Evolutionary conservation across 2,113 vertebrate genomes (phyloP), one percentile per base, ranked within the genome.

Genomic region (Sinocyclocheilus anshuiensis): DNA sequence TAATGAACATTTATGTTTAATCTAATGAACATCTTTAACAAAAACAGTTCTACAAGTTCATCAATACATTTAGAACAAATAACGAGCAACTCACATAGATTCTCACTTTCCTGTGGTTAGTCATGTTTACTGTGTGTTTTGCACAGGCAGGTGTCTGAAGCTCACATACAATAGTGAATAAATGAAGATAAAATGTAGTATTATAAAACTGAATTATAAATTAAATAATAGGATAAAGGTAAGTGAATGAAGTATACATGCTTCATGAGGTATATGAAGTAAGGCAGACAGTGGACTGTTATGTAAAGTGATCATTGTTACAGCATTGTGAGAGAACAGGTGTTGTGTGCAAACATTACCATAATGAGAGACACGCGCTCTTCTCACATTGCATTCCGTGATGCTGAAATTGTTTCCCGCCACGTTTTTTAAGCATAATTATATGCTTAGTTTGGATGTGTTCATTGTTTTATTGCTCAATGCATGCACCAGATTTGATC

Each of bases 381-480:
- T 84, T 84, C 86, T 89, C 85, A 69, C 45, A 72, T 86, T 65
- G 26, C 85, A 69, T 42, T 55, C 55, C 61, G 15, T 26, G 77
- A 39, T 74, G 20, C 48, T 39, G 8, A 2, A 61, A 55, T 39
- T 22, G 22, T 53, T 77, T 71, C 42, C 69, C 16, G 0, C 9
- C 39, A 53, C 22, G 13, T 3, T 74, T 72, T 39, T 39, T 53
- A 29, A 77, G 55, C 7, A 55, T 26, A 4, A 48, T 15, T 55
- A 4, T 33, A 13, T 77, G 12, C 26, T 77, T 33, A 9, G 53
- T 55, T 15, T 77, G 7, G 11, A 15, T 74, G 36, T 22, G 71
- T 42, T 29, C 6, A 29, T 11, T 42, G 71, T 42, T 8, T 72
- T 15, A 20, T 13, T 53, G 2, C 2, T 48, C 10, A 48, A 48